Evolutionary conservation across 2,888 invertebrate species (phyloP), one percentile per base, ranked within the genome.

Genomic region (Ypsolopha scabrella): DNA sequence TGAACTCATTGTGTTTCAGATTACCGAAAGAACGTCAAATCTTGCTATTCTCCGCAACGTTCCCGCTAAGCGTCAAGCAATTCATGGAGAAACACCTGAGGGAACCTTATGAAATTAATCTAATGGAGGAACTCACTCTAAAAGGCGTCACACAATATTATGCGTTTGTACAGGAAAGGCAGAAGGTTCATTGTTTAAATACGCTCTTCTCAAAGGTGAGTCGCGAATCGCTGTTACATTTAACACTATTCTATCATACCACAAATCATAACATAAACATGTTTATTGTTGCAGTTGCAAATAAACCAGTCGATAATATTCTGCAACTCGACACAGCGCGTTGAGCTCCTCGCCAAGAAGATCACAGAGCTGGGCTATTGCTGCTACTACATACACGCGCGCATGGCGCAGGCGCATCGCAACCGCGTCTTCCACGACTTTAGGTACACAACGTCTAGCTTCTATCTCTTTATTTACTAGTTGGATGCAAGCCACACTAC

Each of bases 91-190:
- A 98, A 85, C 97, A 99, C 80, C 90, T 99, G 83, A 91, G 93
- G 71, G 93, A 95, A 80, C 98, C 99, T n/a, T 98, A 99, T 77
- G 99, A 99, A 88, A 99, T 99, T 68, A 99, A 99, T 86, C 90
- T 99, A 72, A 99, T 99, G 99, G 99, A 99, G 75, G 99, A 99
- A 82, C 88, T 99, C 69, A 99, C 99, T 58, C 87, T 99, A 58
- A 98, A 99, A 81, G 99, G 99, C 78, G 98, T 99, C 60, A 99
- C 99, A 68, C 99, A 99, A 88, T 99, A 99, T 90, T 99, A 99
- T 87, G 99, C 99, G 70, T 99, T 98, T 89, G 99, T 99, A 58
- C 99, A 99, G 87, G 99, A 99, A 88, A 93, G 97, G 75, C 99
- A 99, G 86, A 99, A 99, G 89, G 99, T 99, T 65, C 99, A 99